Conservation (phyloP, 2,797 vertebrate genomes). For the Chiloscyllium punctatum region DNA sequence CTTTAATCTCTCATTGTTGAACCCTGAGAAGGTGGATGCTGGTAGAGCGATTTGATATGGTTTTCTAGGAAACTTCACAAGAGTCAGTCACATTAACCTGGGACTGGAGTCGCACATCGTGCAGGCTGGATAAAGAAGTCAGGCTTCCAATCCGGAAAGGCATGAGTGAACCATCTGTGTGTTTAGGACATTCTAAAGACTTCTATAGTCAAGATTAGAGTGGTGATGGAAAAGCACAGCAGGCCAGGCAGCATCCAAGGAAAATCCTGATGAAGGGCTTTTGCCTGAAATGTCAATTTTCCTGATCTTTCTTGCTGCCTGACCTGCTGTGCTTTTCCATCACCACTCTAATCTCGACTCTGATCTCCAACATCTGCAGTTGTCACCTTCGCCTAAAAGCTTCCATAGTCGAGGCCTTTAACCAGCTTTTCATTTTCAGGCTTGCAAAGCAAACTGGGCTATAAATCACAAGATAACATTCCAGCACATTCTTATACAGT, state of each 20-base stretch:
- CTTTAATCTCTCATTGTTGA: no score
- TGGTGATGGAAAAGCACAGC: no score
- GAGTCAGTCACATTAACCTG: neutral
- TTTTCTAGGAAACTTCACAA: neutral
- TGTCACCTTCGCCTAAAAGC: no score
- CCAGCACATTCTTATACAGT: neutral
- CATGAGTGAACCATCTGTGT: neutral
- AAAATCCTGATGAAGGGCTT: no score
- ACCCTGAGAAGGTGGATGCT: neutral
- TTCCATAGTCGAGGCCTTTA: no score
- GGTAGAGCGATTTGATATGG: neutral
- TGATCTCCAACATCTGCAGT: no score
- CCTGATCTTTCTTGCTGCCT: no score
- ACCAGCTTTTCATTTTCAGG: neutral
- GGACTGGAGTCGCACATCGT: neutral
- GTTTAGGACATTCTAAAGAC: neutral
- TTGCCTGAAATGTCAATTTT: no score
- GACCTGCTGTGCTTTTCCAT: no score
- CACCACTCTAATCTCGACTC: no score
- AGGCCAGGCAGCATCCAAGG: no score
- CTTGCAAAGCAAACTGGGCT: neutral
- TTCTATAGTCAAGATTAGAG: neutral
- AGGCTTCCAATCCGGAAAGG: neutral
- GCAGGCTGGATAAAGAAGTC: neutral
- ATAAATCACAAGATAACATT: neutral